phyloP scores from a whole-genome alignment of 2,113 vertebrate genomes.

The Dipodomys stephensi region DNA sequence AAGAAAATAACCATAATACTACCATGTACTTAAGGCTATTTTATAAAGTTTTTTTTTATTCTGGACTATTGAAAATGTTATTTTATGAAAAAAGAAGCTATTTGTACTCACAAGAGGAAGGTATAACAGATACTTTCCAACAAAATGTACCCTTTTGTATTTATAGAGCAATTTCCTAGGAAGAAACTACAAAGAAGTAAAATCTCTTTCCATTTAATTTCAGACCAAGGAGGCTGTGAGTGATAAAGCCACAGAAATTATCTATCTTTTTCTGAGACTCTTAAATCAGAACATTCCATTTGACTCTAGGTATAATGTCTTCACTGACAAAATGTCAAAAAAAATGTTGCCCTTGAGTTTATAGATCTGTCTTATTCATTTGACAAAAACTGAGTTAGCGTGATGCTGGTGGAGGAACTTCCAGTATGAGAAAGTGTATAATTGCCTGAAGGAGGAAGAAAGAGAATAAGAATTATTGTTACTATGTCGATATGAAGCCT shows the following conservation, averaged over 20 bases:
- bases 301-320: neutral
- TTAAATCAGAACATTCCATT: constrained; percentile 41
- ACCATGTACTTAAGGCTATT: neutral
- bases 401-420: constrained; percentile 55
- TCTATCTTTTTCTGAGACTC: neutral
- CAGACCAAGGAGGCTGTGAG: constrained; percentile 4
- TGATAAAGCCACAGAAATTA: neutral
- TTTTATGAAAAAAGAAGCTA: constrained; percentile 15
- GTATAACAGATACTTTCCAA: neutral
- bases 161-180: neutral
- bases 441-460: constrained; percentile 35
- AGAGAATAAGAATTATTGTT: constrained; percentile 35
- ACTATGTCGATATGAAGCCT: neutral
- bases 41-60: neutral
- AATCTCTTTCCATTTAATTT: constrained; percentile 33
- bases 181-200: neutral
- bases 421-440: constrained; percentile 57
- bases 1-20: neutral
- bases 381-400: constrained; percentile 73
- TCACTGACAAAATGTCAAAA: constrained; percentile 38
- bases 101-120: neutral
- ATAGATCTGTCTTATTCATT: constrained; percentile 35
- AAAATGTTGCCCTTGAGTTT: neutral
- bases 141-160: neutral
- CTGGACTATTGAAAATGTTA: neutral